Conservation (phyloP, 2,888 invertebrate species). For the Synanthedon formicaeformis region DNA sequence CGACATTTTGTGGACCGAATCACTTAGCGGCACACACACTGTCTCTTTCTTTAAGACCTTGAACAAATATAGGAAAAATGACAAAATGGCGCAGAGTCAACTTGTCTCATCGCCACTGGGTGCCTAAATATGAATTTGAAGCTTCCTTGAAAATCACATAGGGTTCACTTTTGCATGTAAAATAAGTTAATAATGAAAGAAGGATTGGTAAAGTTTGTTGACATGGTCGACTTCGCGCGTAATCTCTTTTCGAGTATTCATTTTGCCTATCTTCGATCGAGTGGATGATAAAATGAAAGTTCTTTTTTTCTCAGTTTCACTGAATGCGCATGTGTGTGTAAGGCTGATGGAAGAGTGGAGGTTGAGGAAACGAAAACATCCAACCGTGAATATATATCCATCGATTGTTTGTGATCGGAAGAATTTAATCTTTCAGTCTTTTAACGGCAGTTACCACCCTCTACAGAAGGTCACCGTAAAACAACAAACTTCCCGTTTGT, state of each 20-base stretch:
- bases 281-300: constrained; percentile 18
- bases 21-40: constrained; percentile 26
- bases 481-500: no score
- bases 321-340: neutral
- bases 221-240: constrained; percentile 30
- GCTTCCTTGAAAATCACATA: constrained; percentile 2
- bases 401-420: neutral
- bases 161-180: constrained; percentile 8
- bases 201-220: constrained; percentile 40
- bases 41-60: constrained; percentile 12
- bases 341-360: neutral
- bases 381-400: neutral
- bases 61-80: constrained; percentile 30
- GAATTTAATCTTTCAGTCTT: no score
- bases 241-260: constrained; percentile 37
- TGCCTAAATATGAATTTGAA: constrained; percentile 1
- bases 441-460: no score
- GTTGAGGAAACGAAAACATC: neutral
- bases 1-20: constrained; percentile 5
- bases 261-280: constrained; percentile 17
- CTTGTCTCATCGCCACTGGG: constrained; percentile 6
- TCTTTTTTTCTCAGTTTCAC: constrained; percentile 2
- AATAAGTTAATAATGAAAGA: constrained; percentile 26
- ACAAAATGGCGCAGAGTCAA: constrained; percentile 13
- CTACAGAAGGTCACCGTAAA: no score